phyloP scores from a whole-genome alignment of 2,888 invertebrate species.

The Chrysolina oricalcia region DNA sequence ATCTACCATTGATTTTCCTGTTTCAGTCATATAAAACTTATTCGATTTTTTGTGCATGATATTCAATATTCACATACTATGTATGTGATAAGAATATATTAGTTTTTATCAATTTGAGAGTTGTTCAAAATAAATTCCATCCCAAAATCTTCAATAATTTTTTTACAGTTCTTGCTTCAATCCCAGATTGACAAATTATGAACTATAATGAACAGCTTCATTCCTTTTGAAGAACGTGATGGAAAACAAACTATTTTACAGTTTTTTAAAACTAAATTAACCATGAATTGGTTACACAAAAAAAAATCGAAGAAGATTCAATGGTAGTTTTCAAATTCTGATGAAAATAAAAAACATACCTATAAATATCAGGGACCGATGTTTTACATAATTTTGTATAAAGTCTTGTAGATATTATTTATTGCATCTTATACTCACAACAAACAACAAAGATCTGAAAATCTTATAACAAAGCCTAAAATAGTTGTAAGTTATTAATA shows the following conservation, averaged over 20 bases:
- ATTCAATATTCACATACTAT: constrained; percentile 55
- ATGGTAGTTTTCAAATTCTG: constrained; percentile 52
- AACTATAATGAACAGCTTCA: not conserved
- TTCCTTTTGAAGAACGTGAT: not conserved
- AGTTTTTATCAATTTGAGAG: not conserved
- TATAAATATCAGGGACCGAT: constrained; percentile 70
- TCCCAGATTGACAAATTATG: no score
- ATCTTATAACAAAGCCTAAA: constrained; percentile 65
- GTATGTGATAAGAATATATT: constrained; percentile 54
- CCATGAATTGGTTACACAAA: not conserved
- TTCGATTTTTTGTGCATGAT: constrained; percentile 29
- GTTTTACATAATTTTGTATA: constrained; percentile 69
- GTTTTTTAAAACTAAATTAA: no score
- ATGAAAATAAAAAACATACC: constrained; percentile 58
- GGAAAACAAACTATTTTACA: no score
- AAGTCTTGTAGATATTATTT: constrained; percentile 72
- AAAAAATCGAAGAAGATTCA: constrained; percentile 22
- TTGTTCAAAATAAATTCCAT: constrained; percentile 1
- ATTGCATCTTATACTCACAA: constrained; percentile 73
- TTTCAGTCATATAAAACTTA: not conserved
- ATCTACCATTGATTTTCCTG: not conserved
- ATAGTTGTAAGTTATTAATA: constrained; percentile 67
- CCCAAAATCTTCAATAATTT: no score
- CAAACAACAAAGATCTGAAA: constrained; percentile 66
- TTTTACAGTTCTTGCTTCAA: no score